Evolutionary conservation across 2,113 vertebrate genomes (phyloP), one percentile per base, ranked within the genome.

Genomic region (Micronisus gabar): DNA sequence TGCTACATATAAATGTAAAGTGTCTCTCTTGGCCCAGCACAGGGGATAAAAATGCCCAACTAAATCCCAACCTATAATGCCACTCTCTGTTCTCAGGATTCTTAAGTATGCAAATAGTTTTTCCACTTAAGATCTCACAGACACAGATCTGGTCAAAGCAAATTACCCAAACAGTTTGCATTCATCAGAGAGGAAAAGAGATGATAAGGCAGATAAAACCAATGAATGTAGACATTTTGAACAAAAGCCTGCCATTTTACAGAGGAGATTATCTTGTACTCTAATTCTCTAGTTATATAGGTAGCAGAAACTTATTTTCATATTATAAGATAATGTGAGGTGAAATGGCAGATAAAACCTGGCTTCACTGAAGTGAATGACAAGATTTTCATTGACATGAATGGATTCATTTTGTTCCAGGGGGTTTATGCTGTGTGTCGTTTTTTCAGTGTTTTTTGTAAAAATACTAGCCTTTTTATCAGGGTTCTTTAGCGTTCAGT

Each of bases 91-190:
- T 93, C 95, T 95, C 96, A 95, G 90, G 94, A 97, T 91, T 87
- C 92, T 97, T 96, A 97, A 97, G 97, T 95, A 97, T 98, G 96
- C 97, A 97, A 97, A 98, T 97, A 97, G 94, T 97, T 97, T 95
- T 95, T 95, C 96, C 97, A 97, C 96, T 97, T 95, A 96, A 97
- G 95, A 91, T 96, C 93, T 95, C 86, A 88, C 87, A 97, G 96
- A 92, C 91, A 97, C 94, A 88, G 96, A 96, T 95, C 97, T 95
- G 95, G 96, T 94, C 96, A 96, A 92, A 91, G 81, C 96, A 97
- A 97, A 97, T 97, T 97, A 96, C 91, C 90, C 94, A 96, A 96
- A 97, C 95, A 96, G 96, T 95, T 87, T 92, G 92, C 92, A 92
- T 94, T 97, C 95, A 97, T 96, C 79, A 96, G 90, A 89, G 88